Conservation (phyloP, 2,113 vertebrate species). For the Tursiops truncatus region DNA sequence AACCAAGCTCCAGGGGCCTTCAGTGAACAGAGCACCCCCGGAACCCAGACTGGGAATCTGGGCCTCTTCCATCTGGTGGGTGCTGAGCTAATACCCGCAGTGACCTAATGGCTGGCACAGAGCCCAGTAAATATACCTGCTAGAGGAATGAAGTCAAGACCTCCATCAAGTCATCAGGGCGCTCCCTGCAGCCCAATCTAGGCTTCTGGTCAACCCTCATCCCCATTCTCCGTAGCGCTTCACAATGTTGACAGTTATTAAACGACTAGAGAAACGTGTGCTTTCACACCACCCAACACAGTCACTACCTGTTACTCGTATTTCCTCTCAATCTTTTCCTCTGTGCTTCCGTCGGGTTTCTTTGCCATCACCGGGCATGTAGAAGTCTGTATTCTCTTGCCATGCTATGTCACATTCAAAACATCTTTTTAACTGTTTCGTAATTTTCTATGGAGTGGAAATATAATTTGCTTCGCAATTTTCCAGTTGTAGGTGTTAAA, state of each 20-base stretch:
- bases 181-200: not conserved
- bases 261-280: not conserved
- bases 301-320: not conserved
- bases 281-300: not conserved
- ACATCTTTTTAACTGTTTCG: slow-evolving; percentile 41
- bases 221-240: not conserved
- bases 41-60: not conserved
- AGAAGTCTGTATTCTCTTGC: not conserved
- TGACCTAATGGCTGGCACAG: not conserved
- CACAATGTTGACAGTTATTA: not conserved
- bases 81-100: not conserved
- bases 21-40: not conserved
- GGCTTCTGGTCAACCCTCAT: not conserved
- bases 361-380: not conserved
- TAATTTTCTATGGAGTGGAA: slow-evolving; percentile 66
- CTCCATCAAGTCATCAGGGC: not conserved
- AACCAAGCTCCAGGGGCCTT: not conserved
- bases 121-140: no score
- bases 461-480: slow-evolving; percentile 42
- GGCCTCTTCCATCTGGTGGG: not conserved
- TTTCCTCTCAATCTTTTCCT: not conserved
- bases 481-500: slow-evolving; percentile 67
- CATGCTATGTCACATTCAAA: not conserved
- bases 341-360: not conserved
- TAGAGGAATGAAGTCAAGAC: not conserved